Evolutionary conservation across 2,888 invertebrate genomes (phyloP), one percentile per base, ranked within the genome.

Genomic region (Lydus trimaculatus): DNA sequence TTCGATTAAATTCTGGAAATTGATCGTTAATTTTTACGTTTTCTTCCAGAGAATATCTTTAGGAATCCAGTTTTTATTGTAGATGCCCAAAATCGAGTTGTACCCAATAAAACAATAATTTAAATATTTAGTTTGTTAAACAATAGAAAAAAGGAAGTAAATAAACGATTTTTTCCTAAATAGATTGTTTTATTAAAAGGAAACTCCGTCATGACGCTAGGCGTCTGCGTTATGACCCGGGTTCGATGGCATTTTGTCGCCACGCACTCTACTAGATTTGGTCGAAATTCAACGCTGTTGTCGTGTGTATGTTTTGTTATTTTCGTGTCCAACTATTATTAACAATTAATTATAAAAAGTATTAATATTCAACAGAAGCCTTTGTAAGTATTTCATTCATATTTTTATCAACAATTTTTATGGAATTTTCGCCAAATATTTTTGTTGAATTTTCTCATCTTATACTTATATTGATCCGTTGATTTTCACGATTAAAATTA

Each of bases 171-270:
- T 43, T 6, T 43, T 5, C 2, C 17, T 43, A 6, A n/a, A 5
- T 15, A 17, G n/a, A n/a, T 17, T n/a, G 1, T 48, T 20, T 48
- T 43, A 3, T 1, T 43, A 0, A 7, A 48, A 23, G 28, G 28
- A 43, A 39, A 63, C n/a, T 52, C 17, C 63, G 63, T 43, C 63
- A 17, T 4, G 61, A 48, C 58, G 58, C 69, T 61, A 58, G 64
- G 72, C 73, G 73, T 69, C 74, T 67, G 74, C 74, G 74, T 70
- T 69, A 62, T 74, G 74, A 74, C 71, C 74, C 69, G 63, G 62
- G 63, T 65, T 63, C 56, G 64, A 33, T 58, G 65, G 64, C 69
- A 64, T 63, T 65, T 59, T 60, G 72, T 62, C 61, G 58, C 68
- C 67, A 71, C 74, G 72, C 73, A 74, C 63, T 63, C 69, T 72